These are phyloP conservation scores for Vanessa tameamea DNA, from an alignment of 1,140 invertebrate species.

Conservation along the genomic window DNA sequence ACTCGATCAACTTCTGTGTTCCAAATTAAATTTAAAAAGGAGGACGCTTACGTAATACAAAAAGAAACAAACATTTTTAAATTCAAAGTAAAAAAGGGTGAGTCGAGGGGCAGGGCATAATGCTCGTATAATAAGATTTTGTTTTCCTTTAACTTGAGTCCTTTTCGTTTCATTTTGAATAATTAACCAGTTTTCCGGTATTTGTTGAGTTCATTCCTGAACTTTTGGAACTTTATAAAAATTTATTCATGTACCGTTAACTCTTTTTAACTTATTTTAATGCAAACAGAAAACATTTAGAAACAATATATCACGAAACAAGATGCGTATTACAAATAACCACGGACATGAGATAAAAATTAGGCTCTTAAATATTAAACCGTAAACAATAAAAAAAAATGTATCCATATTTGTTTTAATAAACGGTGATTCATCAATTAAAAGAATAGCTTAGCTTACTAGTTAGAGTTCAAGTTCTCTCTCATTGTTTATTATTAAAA, in stretches of 20 bases:
- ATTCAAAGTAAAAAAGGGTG: slow-evolving; percentile 42
- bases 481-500: too few relatives aligned
- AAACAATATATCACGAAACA: too few relatives aligned
- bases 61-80: slow-evolving; percentile 34
- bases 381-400: too few relatives aligned
- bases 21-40: slow-evolving; percentile 29
- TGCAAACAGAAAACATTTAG: too few relatives aligned
- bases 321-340: too few relatives aligned
- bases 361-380: too few relatives aligned
- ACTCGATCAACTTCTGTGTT: slow-evolving; percentile 18
- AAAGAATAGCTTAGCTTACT: too few relatives aligned
- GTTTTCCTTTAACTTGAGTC: slow-evolving; percentile 48
- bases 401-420: too few relatives aligned
- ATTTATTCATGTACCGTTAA: background rate
- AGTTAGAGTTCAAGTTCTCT: too few relatives aligned
- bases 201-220: slow-evolving; percentile 15
- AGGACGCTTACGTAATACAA: slow-evolving; percentile 18
- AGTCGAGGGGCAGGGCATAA: slow-evolving; percentile 41
- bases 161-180: slow-evolving; percentile 38
- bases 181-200: slow-evolving; percentile 24
- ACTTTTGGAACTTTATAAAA: slow-evolving; percentile 4
- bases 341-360: too few relatives aligned
- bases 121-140: slow-evolving; percentile 53
- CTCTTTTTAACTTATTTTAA: background rate
- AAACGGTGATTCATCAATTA: too few relatives aligned